A percentile compares a stretch with the other conserved stretches of the same genome.
These are phyloP conservation scores for silkworm (Bombyx mori) DNA, from an alignment of 1,140 invertebrate genomes.

Conservation along the genomic window ASM3026992v2 NC_085129.1:18955501-18956000, in stretches of 20 bases:
- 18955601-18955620: slow-evolving; percentile 74
- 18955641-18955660: slow-evolving; percentile 56
- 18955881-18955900: slow-evolving; percentile 9
- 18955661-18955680: slow-evolving; percentile 31
- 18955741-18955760: neutral
- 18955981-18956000: slow-evolving; percentile 1
- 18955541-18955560: slow-evolving; percentile 80
- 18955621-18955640: slow-evolving; percentile 66
- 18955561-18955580: slow-evolving; percentile 79
- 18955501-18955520: too few relatives aligned
- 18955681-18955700: slow-evolving; percentile 2
- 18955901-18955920: slow-evolving; percentile 11
- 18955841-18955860: slow-evolving; percentile 33
- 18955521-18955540: slow-evolving; percentile 76
- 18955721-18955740: neutral
- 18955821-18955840: slow-evolving; percentile 31
- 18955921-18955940: slow-evolving; percentile 27
- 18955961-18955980: slow-evolving; percentile 34
- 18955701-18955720: neutral
- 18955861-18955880: too few relatives aligned
- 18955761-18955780: slow-evolving; percentile 46
- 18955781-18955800: slow-evolving; percentile 38
- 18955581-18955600: slow-evolving; percentile 80
- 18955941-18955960: slow-evolving; percentile 47
- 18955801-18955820: slow-evolving; percentile 18